Base-by-base conservation (phyloP, 2,888 invertebrate species). In the Sarcophaga caerulescens region DNA sequence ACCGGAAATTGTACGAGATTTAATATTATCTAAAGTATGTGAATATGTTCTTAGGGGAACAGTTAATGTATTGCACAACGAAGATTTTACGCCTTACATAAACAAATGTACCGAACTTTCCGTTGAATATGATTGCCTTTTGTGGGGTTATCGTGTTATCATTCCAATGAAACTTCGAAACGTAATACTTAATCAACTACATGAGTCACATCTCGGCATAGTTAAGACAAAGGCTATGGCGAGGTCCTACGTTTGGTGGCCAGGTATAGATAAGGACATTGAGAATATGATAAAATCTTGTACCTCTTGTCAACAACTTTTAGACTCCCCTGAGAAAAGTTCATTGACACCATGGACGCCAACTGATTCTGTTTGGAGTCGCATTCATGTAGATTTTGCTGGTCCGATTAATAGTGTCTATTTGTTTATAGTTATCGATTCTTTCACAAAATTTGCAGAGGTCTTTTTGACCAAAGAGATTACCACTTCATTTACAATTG, bases 131-230 rank as follows among this genome's bases (percentile, higher is more conserved):
- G 44, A 44, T 14, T 73, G 73, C 6, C 2, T 60, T 44, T 6
- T 73, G 10, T 77, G 68, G 77, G 45, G 77, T 3, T 68, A 77
- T 21, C 44, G 77, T 44, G 68, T 68, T 19, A 60, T 77, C 3
- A n/a, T 77, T 1, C 68, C 77, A 21, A 14, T 8, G 44, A 77
- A 77, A 45, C 21, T 77, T 44, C 59, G 21, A 8, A 66, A 66
- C 44, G 8, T 4, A 12, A 12, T 66, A 47, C 25, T 65, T 8
- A 11, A 59, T 4, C 23, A 77, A 5, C 6, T 52, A 47, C 23
- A 45, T 63, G 6, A 25, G 25, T 25, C 6, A 25, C 25, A 25
- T 25, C 25, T 25, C 25, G 25, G 25, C 25, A 25, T 25, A 25
- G 25, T 25, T 25, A 25, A 25, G 25, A 25, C 25, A 25, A 25